Evolutionary conservation across 1,140 invertebrate species (phyloP), one percentile per base, ranked within the genome.

Genomic region (Agraylea sexmaculata): DNA sequence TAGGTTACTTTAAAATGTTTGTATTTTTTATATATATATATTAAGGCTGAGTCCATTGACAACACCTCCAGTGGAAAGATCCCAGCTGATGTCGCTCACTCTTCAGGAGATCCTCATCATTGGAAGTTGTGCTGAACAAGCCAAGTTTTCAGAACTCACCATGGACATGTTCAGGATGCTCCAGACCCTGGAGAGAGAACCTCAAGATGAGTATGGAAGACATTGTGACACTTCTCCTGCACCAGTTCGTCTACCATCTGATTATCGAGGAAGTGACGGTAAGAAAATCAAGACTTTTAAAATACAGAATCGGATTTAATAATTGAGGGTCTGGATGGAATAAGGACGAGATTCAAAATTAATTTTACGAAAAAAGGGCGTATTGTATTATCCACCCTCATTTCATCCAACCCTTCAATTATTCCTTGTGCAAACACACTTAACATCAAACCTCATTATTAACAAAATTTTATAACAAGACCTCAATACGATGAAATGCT

Each of bases 91-190:
- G 85, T 83, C 78, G 55, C 70, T 94, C 38, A 80, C 79, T 25
- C 70, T 96, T 13, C 88, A 94, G 69, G 93, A 97, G 70, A 90
- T 93, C 47, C 69, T 96, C 19, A 92, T 97, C 46, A 80, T 97
- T 35, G 92, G 93, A 27, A 93, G 91, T 58, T 86, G 85, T 53
- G 77, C 80, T 51, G 87, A 94, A 57, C 91, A 96, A 73, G 87
- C 92, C n/a, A 95, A 95, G 64, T 96, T 96, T 68, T 94, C 89
- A 50, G 92, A 96, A 64, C 67, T 97, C 39, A 95, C 93, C 13
- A 82, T 98, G 69, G 93, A 98, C 64, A 98, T 97, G 92, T 98
- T 91, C 59, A 73, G 91, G 49, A 95, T 98, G 80, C 71, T 96
- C 28, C 92, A 96, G 68, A 92, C 87, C 2, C 61, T 96, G 32